phyloP scores from a whole-genome alignment of 2,888 invertebrate species.

The Caenorhabditis panamensis region DNA sequence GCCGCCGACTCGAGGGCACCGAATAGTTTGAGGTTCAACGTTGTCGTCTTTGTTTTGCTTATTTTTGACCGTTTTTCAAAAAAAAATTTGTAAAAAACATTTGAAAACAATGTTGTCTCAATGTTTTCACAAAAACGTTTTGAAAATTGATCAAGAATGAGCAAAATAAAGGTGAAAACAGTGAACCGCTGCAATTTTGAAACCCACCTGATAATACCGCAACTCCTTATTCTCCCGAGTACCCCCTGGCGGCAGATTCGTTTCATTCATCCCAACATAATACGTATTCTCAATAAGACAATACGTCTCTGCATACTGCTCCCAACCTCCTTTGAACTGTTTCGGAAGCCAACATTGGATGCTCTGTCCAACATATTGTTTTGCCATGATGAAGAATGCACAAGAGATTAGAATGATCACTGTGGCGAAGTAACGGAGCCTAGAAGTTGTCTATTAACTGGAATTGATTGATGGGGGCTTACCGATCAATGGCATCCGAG shows the following conservation, averaged over 20 bases:
- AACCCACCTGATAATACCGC: constrained; percentile 73
- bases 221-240: constrained; percentile 64
- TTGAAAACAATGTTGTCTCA: too few relatives aligned
- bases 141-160: too few relatives aligned
- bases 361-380: constrained; percentile 83
- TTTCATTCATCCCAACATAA: constrained; percentile 70
- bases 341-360: constrained; percentile 82
- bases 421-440: constrained; percentile 65
- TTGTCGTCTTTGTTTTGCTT: too few relatives aligned
- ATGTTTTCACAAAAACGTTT: too few relatives aligned
- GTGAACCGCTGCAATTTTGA: too few relatives aligned
- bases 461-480: neutral
- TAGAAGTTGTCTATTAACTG: constrained; percentile 14
- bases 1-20: too few relatives aligned
- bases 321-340: constrained; percentile 81
- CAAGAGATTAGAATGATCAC: constrained; percentile 45
- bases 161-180: too few relatives aligned
- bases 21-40: too few relatives aligned
- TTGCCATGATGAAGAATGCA: constrained; percentile 65
- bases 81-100: too few relatives aligned
- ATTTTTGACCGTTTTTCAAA: too few relatives aligned
- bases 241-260: constrained; percentile 61
- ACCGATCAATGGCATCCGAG: constrained; percentile 63
- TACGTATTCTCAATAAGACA: constrained; percentile 83
- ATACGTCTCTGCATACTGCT: constrained; percentile 83